Percentiles rank a stretch among this genome's conserved stretches.
phyloP scores from a whole-genome alignment of 2,113 vertebrate species.

The Camarhynchus parvulus region DNA sequence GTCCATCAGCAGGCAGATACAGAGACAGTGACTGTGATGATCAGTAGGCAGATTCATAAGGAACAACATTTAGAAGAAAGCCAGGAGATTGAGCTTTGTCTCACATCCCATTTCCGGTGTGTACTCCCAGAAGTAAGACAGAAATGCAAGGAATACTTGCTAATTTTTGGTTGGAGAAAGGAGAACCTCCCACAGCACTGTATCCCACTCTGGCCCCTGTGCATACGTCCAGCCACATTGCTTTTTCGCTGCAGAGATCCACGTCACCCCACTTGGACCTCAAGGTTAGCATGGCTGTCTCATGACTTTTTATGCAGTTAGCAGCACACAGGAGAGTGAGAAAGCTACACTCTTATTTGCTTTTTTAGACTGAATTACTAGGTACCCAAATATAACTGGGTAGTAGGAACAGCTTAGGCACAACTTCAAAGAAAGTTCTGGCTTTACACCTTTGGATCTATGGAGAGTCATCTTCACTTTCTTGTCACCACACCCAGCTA shows the following conservation, averaged over 20 bases:
- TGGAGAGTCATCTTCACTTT: conserved; percentile 1
- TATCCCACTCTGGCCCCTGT: background rate
- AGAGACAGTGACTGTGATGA: background rate
- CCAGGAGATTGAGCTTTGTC: background rate
- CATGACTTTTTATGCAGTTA: background rate
- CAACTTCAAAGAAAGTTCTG: background rate
- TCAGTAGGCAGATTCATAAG: background rate
- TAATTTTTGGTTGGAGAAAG: background rate
- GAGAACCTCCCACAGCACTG: background rate
- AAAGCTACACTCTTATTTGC: background rate
- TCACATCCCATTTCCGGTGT: background rate
- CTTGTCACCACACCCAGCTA: background rate
- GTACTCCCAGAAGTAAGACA: background rate
- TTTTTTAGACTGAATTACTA: background rate
- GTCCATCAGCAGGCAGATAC: background rate
- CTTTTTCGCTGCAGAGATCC: background rate
- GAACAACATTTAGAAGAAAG: background rate
- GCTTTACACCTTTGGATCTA: background rate
- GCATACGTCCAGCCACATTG: background rate
- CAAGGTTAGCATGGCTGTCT: background rate
- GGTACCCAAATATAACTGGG: background rate
- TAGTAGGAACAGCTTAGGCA: background rate
- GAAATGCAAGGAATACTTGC: background rate
- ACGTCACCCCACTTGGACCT: background rate
- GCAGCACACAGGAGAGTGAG: background rate